Conservation (phyloP, 2,113 vertebrate species). For the Caranx ignobilis region DNA sequence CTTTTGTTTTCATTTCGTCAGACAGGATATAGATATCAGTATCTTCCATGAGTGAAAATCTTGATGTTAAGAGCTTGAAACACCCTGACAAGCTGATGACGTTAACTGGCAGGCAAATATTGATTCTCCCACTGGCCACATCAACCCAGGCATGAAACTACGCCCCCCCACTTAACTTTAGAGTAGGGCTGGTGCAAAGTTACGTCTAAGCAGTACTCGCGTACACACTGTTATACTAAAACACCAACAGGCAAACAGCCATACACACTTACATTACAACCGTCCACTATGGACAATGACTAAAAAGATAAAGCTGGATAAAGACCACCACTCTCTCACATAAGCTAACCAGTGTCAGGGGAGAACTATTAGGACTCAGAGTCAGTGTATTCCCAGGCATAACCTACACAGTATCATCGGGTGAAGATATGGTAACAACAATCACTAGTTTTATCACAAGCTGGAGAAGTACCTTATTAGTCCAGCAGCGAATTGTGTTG, state of each 20-base stretch:
- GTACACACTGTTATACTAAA: constrained; percentile 48
- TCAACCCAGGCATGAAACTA: constrained; percentile 9
- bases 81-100: constrained; percentile 13
- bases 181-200: constrained; percentile 59
- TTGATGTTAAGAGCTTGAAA: constrained; percentile 10
- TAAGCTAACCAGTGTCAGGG: constrained; percentile 62
- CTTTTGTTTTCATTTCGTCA: constrained; percentile 6
- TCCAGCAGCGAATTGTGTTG: constrained; percentile 59
- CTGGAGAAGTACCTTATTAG: constrained; percentile 62
- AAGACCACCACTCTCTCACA: constrained; percentile 36
- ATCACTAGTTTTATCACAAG: constrained; percentile 65
- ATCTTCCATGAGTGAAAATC: not conserved
- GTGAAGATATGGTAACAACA: constrained; percentile 66
- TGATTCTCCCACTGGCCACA: constrained; percentile 34
- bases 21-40: constrained; percentile 8
- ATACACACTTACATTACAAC: constrained; percentile 56
- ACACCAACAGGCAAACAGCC: constrained; percentile 61
- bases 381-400: constrained; percentile 59
- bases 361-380: constrained; percentile 49
- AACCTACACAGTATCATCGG: constrained; percentile 78
- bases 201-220: constrained; percentile 48
- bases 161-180: constrained; percentile 25
- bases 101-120: constrained; percentile 36
- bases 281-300: constrained; percentile 63
- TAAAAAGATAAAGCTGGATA: constrained; percentile 61